Evolutionary conservation across 2,797 vertebrate genomes (phyloP), one percentile per base, ranked within the genome.

Genomic region (Molossus alvarezi): DNA sequence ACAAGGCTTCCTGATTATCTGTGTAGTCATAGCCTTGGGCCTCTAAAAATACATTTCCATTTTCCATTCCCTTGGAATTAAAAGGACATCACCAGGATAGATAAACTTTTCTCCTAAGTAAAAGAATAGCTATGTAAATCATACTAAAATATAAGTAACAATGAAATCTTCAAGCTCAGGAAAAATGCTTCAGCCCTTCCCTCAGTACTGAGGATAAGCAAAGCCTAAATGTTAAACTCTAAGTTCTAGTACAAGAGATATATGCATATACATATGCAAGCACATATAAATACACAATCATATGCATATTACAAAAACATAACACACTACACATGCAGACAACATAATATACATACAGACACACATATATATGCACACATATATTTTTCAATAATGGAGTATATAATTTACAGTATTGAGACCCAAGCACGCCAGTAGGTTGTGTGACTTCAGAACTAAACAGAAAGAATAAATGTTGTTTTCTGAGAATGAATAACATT

Each of bases 1-100:
- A 81, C 85, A 79, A 77, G 90, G 85, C 73, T 97, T 90, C 94
- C 55, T 65, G 29, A 45, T 93, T 84, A 95, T 92, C 91, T 95
- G 53, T 4, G 8, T 71, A 37, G 72, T 88, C 71, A 88, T 94
- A 95, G 60, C 65, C 86, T 93, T 95, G 88, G 62, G 29, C 58
- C 51, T 91, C 55, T 79, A 58, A 75, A 23, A 76, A 29, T 83
- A 76, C 45, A 80, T 94, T 94, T 91, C 33, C 80, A 88, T 85
- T 18, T 75, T 94, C 71, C 11, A 12, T 80, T 81, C 18, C 64
- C 62, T 92, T 90, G 29, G 29, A 94, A 91, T 94, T 87, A 90
- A 95, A 96, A 92, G 73, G 13, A 71, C 57, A 72, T 91, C 83
- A 82, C 18, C 41, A 79, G 62, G 51, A 73, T 88, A 60, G 53